Conservation (phyloP, 2,797 vertebrate species). For the Labeo calbasu region DNA sequence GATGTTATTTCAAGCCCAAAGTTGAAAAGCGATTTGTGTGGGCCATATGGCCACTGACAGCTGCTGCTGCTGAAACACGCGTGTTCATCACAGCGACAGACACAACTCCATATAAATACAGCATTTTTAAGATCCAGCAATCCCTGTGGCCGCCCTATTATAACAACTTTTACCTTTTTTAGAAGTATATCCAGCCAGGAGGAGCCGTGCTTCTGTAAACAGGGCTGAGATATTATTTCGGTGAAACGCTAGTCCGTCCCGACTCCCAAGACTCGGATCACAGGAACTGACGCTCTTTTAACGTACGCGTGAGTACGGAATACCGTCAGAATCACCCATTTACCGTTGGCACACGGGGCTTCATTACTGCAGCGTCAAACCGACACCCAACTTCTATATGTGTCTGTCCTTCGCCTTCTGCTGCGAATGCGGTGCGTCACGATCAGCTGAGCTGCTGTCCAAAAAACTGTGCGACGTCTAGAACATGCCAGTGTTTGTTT, state of each 20-base stretch:
- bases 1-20: slow-evolving; percentile 61
- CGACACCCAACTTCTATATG: slow-evolving; percentile 39
- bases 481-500: slow-evolving; percentile 68
- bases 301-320: not conserved
- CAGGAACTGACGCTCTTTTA: slow-evolving; percentile 11
- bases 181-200: slow-evolving; percentile 49
- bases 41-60: slow-evolving; percentile 60
- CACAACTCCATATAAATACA: not conserved
- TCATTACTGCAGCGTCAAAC: slow-evolving; percentile 33
- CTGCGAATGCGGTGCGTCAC: slow-evolving; percentile 69
- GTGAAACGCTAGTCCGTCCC: slow-evolving; percentile 23
- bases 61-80: slow-evolving; percentile 42
- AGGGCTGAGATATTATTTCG: slow-evolving; percentile 40
- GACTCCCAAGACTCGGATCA: slow-evolving; percentile 16
- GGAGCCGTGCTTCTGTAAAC: slow-evolving; percentile 48
- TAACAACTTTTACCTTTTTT: slow-evolving; percentile 56
- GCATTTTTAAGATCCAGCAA: not conserved
- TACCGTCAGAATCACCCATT: slow-evolving; percentile 14
- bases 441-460: slow-evolving; percentile 63
- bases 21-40: slow-evolving; percentile 53
- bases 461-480: slow-evolving; percentile 56
- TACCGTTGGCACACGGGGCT: slow-evolving; percentile 23
- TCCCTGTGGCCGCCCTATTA: not conserved
- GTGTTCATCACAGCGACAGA: slow-evolving; percentile 6
- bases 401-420: slow-evolving; percentile 34